Evolutionary conservation across 2,888 invertebrate species (phyloP).

Genomic region (Drosophila birchii): DNA sequence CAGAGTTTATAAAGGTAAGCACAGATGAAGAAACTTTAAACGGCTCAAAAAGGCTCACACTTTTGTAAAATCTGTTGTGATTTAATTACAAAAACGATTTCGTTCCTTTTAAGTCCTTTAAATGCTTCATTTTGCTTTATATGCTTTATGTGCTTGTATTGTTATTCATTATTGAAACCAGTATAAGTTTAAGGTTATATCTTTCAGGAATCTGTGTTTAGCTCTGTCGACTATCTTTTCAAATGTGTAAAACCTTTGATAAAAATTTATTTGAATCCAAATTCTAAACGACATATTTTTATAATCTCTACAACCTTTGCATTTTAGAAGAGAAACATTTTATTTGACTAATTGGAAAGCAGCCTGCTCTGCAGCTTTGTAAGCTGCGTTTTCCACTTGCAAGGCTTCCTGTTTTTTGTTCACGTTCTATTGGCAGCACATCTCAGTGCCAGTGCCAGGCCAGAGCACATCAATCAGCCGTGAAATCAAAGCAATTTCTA

Average conservation of each 20-base stretch:
- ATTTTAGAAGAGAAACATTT: not conserved
- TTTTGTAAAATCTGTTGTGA: not conserved
- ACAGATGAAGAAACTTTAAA: not conserved
- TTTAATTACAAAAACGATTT: not conserved
- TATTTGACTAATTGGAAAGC: slow-evolving; percentile 13
- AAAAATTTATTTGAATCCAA: no score
- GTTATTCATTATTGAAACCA: not conserved
- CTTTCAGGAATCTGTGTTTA: not conserved
- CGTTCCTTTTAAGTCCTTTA: not conserved
- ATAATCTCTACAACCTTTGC: not conserved
- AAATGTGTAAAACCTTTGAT: not conserved
- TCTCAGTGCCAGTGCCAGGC: slow-evolving; percentile 1
- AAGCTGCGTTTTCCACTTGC: not conserved
- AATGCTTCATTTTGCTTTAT: not conserved
- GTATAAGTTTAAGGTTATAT: not conserved
- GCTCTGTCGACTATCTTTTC: not conserved
- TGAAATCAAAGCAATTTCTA: slow-evolving; percentile 48
- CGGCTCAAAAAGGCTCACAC: not conserved
- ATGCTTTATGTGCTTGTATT: no score
- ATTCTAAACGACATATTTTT: not conserved
- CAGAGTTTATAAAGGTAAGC: no score
- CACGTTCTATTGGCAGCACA: not conserved
- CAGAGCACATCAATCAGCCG: slow-evolving; percentile 37
- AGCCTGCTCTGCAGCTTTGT: not conserved
- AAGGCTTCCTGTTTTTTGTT: not conserved